Base-by-base conservation (phyloP, 1,140 invertebrate species). In the Monochamus saltuarius region DNA sequence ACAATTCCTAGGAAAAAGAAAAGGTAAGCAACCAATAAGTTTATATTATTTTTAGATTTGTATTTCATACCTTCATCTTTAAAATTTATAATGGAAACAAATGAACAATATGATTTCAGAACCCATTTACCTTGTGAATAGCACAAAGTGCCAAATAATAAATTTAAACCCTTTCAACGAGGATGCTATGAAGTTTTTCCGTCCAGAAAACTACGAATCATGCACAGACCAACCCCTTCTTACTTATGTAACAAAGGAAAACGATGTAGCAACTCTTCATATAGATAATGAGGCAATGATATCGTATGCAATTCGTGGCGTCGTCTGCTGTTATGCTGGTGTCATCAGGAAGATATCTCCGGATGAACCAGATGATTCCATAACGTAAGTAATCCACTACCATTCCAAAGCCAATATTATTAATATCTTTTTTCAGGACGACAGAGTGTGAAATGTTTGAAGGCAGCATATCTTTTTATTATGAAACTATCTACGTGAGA, bases 71-170 rank as follows among this genome's bases (percentile, higher is more conserved):
- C 22, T 29, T 29, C 22, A 29, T 6, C 6, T 29, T 29, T 29
- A 29, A 29, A 29, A 3, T 29, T 29, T 3, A 29, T 29, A 29
- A 3, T 6, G 22, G 6, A 6, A 29, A 29, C 22, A 29, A 29
- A 29, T 29, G 6, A 29, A 29, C 22, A 29, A 3, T 29, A 3
- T 29, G 2, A 29, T 29, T 29, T 29, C 22, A 29, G 22, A 29
- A 29, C 22, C 35, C 9, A 62, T 84, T 14, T 88, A 83, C 69
- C 73, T 90, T 39, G 84, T 91, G 1, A 86, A 84, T 75, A 89
- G 83, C 68, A 77, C 85, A 1, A 81, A 81, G 56, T 92, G 89
- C 65, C 80, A 83, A 59, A 88, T 92, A 66, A 81, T 85, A 1
- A 82, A 87, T 42, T 75, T 87, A 40, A 81, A 90, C 71, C 87